Evolutionary conservation across 2,113 vertebrate genomes (phyloP).

Genomic region (Nerophis ophidion): DNA sequence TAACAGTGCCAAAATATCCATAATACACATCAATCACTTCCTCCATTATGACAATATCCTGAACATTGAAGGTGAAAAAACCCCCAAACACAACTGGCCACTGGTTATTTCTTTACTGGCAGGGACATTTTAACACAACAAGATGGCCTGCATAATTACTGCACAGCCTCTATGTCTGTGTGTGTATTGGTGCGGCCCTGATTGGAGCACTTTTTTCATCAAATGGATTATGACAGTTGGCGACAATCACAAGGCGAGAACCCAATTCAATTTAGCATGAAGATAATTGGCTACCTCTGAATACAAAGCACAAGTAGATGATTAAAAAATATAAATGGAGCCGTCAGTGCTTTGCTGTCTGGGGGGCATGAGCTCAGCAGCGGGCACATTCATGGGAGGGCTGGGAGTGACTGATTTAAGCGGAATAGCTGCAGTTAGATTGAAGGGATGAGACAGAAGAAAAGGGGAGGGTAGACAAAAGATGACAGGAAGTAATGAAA

Average conservation of each 20-base stretch:
- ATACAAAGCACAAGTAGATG: slow-evolving; percentile 38
- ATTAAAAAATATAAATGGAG: slow-evolving; percentile 46
- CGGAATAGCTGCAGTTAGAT: slow-evolving; percentile 5
- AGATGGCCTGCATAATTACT: slow-evolving; percentile 45
- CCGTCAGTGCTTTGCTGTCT: slow-evolving; percentile 21
- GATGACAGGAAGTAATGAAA: slow-evolving; percentile 35
- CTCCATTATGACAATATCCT: slow-evolving; percentile 2
- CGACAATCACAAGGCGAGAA: slow-evolving; percentile 60
- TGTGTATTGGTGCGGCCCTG: slow-evolving; percentile 45
- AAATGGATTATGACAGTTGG: slow-evolving; percentile 56
- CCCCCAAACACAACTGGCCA: background rate
- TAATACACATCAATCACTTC: slow-evolving; percentile 2
- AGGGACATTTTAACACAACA: slow-evolving; percentile 31
- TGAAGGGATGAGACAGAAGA: slow-evolving; percentile 22
- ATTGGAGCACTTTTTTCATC: slow-evolving; percentile 53
- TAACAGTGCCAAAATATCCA: background rate
- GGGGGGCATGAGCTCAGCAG: slow-evolving; percentile 5
- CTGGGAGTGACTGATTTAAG: slow-evolving; percentile 23
- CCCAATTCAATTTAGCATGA: slow-evolving; percentile 65
- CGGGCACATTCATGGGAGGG: slow-evolving; percentile 10
- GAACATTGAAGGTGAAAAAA: slow-evolving; percentile 4
- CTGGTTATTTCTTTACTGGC: slow-evolving; percentile 22
- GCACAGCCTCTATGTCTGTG: slow-evolving; percentile 33
- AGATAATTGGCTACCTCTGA: slow-evolving; percentile 60
- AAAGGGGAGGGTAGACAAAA: slow-evolving; percentile 29